Evolutionary conservation across 2,797 vertebrate genomes (phyloP).

Genomic region (Lindbergichthys nudifrons): DNA sequence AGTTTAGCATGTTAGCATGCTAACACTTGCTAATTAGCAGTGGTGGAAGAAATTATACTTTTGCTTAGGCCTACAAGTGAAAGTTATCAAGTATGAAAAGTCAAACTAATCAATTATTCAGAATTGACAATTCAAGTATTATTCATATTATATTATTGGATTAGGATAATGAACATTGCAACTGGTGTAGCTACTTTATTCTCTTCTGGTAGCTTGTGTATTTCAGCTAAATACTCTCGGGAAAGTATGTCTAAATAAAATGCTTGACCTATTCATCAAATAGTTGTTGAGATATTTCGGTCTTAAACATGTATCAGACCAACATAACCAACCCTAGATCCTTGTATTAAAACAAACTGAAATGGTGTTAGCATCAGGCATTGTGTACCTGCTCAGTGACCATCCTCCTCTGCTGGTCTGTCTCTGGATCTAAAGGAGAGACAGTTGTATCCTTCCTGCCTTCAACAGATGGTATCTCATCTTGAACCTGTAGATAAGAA

Average conservation of each 20-base stretch:
- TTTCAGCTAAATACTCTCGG: not conserved
- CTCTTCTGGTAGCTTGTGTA: not conserved
- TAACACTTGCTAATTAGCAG: not conserved
- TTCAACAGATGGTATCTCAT: slow-evolving; percentile 43
- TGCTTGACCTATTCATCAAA: no score
- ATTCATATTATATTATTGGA: not conserved
- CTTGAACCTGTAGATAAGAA: slow-evolving; percentile 63
- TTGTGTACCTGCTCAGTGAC: slow-evolving; percentile 85
- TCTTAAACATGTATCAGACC: not conserved
- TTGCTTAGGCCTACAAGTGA: not conserved
- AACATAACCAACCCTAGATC: not conserved
- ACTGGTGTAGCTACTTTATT: slow-evolving; percentile 3
- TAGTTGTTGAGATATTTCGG: not conserved
- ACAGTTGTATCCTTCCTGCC: slow-evolving; percentile 53
- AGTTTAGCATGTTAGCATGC: not conserved
- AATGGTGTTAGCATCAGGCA: not conserved
- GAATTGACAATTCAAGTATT: no score
- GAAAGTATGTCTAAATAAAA: not conserved
- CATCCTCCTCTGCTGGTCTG: slow-evolving; percentile 80
- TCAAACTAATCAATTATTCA: not conserved
- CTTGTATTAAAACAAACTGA: not conserved
- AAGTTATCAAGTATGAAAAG: not conserved
- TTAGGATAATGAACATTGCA: not conserved
- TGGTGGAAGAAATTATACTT: not conserved
- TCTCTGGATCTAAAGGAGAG: slow-evolving; percentile 49